Conservation (phyloP, 2,888 invertebrate species). For the Leucophenga maculata region DNA sequence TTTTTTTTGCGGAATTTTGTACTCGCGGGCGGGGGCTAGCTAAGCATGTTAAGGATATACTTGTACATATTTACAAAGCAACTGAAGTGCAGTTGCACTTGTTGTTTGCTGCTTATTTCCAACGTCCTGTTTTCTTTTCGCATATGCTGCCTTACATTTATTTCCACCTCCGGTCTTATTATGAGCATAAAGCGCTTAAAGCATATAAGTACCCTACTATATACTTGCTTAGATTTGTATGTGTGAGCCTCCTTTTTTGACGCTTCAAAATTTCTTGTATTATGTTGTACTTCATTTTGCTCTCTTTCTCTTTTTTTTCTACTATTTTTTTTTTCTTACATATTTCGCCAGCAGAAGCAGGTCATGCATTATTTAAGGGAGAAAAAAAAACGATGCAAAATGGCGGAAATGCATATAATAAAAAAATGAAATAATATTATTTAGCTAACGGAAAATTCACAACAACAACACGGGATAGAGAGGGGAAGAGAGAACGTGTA, state of each 20-base stretch:
- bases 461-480: neutral
- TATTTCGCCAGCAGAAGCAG: constrained; percentile 25
- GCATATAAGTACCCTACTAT: neutral
- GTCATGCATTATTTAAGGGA: constrained; percentile 31
- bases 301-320: neutral
- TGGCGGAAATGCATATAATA: neutral
- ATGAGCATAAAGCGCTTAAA: constrained; percentile 19
- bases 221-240: neutral
- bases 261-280: constrained; percentile 2
- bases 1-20: neutral
- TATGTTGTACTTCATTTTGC: neutral
- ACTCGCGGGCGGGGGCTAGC: neutral
- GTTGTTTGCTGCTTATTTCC: neutral
- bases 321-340: neutral
- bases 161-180: neutral
- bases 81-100: neutral
- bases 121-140: neutral
- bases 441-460: constrained; percentile 28
- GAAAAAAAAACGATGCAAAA: neutral
- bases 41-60: too few relatives aligned
- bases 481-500: neutral
- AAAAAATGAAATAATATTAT: constrained; percentile 32
- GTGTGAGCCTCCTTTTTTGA: neutral
- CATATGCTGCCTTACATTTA: neutral
- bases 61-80: neutral